phyloP scores from a whole-genome alignment of 2,113 vertebrate genomes.

The Lota lota region DNA sequence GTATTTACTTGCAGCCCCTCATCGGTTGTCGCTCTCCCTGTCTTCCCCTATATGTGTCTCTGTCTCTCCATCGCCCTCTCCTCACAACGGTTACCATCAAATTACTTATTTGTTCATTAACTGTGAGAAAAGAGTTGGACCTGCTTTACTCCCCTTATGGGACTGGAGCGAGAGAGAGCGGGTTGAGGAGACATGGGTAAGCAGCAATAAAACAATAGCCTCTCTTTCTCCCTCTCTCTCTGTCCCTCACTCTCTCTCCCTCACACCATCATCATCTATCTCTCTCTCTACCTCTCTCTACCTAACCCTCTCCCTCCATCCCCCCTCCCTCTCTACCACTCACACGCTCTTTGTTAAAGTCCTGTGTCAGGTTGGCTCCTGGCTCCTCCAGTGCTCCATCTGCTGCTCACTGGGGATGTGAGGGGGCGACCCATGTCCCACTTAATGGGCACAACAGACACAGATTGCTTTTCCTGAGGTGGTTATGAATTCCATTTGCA shows the following conservation, averaged over 20 bases:
- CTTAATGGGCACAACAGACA: conserved; percentile 58
- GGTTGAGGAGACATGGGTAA: neutral
- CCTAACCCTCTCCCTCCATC: neutral
- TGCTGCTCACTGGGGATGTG: conserved; percentile 40
- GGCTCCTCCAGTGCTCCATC: conserved; percentile 41
- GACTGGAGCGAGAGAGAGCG: neutral
- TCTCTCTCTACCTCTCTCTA: no score
- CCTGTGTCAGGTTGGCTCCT: conserved; percentile 24
- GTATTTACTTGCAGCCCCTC: no score
- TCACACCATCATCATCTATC: no score
- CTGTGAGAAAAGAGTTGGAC: no score
- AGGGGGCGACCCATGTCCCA: conserved; percentile 54
- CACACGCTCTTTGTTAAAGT: neutral
- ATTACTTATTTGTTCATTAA: no score
- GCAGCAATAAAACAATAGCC: neutral
- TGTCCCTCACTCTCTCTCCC: no score
- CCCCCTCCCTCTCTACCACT: neutral
- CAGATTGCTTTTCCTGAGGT: conserved; percentile 65
- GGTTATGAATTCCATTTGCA: conserved; percentile 44
- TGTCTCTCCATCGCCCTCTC: no score
- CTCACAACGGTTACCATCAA: no score
- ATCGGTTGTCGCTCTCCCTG: no score
- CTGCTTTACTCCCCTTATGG: no score
- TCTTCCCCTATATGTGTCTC: no score
- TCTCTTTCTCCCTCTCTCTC: neutral